Evolutionary conservation across 2,113 vertebrate genomes (phyloP), one percentile per base, ranked within the genome.

Genomic region (Atrichornis clamosus): DNA sequence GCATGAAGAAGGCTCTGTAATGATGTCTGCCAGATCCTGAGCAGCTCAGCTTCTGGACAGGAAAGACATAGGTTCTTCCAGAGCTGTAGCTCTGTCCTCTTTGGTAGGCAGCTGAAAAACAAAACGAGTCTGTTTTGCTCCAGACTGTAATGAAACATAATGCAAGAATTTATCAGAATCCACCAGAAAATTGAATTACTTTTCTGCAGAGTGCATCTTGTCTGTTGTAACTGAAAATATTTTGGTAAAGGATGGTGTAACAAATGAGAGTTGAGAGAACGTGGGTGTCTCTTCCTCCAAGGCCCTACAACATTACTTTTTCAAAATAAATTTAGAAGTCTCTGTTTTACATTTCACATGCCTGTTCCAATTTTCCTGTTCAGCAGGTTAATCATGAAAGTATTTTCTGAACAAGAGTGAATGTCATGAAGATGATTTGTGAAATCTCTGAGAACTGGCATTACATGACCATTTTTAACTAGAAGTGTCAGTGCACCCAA

Each of bases 391-490:
- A 92, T 92, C 44, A 72, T 13, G 5, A 26, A 49, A 87, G 58
- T 93, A 32, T 87, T 87, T 84, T 35, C 60, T 84, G 55, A 88
- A 44, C 30, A 52, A 93, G 53, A 70, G 75, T 55, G 30, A 50
- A 55, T 96, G 74, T 92, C 49, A 60, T 89, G 92, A 92, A 91
- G 56, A 41, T 69, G 68, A 76, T 70, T 74, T 76, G 53, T 85
- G 84, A 86, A 81, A 81, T 62, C 63, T 87, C 81, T 96, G 90
- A 82, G 80, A 89, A 90, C 60, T 83, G 79, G n/a, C 41, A 49
- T 81, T 90, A 67, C 33, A 21, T 52, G 58, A 60, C 64, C 73
- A 72, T 89, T 97, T 96, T 94, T 67, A 67, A 32, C 30, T 88
- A 26, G 42, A 73, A 27, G 49, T 70, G 42, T 89, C 83, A 88